A percentile compares a stretch with the other conserved stretches of the same genome.
These are phyloP conservation scores for Thyatira batis DNA, from an alignment of 2,888 invertebrate species.

Conservation along the genomic window DNA sequence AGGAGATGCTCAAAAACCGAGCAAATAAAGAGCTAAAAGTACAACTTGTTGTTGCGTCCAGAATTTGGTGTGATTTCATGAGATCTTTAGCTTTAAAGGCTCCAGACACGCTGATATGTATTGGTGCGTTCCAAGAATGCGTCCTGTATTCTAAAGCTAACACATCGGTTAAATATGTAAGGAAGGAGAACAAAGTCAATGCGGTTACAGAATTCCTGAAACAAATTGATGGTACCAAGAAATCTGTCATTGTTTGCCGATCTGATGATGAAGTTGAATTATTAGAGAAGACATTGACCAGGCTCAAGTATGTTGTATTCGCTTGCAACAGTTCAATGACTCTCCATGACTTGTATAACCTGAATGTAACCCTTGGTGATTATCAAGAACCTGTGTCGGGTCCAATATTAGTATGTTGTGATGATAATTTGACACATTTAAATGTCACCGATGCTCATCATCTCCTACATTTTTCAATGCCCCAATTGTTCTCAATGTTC, in stretches of 20 bases:
- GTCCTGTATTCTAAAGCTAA: slow-evolving; percentile 85
- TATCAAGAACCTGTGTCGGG: slow-evolving; percentile 64
- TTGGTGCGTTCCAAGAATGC: slow-evolving; percentile 88
- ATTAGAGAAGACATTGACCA: slow-evolving; percentile 46
- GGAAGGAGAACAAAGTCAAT: slow-evolving; percentile 65
- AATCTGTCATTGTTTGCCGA: slow-evolving; percentile 85
- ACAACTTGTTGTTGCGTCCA: slow-evolving; percentile 83
- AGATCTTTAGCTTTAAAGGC: slow-evolving; percentile 79
- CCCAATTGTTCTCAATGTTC: slow-evolving; percentile 85
- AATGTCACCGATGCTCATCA: slow-evolving; percentile 85
- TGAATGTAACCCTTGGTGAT: slow-evolving; percentile 62
- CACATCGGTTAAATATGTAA: slow-evolving; percentile 60
- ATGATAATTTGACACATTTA: slow-evolving; percentile 84
- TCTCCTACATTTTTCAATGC: slow-evolving; percentile 88
- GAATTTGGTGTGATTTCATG: slow-evolving; percentile 85
- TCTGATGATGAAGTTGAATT: slow-evolving; percentile 79
- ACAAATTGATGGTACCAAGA: slow-evolving; percentile 65
- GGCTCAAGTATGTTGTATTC: slow-evolving; percentile 47
- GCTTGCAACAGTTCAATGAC: slow-evolving; percentile 61
- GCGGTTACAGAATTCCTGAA: slow-evolving; percentile 75
- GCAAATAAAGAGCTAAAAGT: slow-evolving; percentile 69
- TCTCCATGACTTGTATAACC: slow-evolving; percentile 60
- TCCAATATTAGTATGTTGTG: slow-evolving; percentile 86
- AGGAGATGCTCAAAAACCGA: slow-evolving; percentile 67
- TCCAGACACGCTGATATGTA: slow-evolving; percentile 84